Conservation (phyloP, 2,888 invertebrate genomes). For the Leptopilina myrica region DNA sequence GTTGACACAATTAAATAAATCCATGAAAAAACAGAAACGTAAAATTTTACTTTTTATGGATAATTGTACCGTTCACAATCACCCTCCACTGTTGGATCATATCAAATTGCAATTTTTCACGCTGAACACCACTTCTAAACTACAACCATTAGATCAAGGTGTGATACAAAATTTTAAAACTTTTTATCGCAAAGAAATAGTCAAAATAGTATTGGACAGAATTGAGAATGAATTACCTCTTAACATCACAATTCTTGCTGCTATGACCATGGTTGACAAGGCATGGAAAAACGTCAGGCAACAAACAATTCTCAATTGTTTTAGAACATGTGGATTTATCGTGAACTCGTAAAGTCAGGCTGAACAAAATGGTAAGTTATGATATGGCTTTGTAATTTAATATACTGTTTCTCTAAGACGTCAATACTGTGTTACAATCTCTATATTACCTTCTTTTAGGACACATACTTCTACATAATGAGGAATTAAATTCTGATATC, state of each 20-base stretch:
- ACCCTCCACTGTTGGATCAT: background rate
- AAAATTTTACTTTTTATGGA: conserved; percentile 41
- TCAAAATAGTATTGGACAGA: conserved; percentile 10
- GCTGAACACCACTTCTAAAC: conserved; percentile 41
- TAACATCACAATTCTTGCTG: background rate
- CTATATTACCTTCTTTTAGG: background rate
- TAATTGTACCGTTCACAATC: conserved; percentile 38
- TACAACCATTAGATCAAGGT: no score
- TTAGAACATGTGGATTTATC: conserved; percentile 1
- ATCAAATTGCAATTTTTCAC: conserved; percentile 40
- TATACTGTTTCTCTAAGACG: background rate
- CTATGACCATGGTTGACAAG: background rate
- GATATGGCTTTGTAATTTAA: background rate
- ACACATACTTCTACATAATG: background rate
- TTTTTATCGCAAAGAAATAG: conserved; percentile 42
- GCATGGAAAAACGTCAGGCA: background rate
- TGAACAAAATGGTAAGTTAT: background rate
- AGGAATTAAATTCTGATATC: background rate
- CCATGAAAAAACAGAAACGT: conserved; percentile 36
- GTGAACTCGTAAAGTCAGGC: background rate
- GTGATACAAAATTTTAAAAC: conserved; percentile 43
- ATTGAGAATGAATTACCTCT: background rate
- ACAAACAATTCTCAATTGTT: background rate
- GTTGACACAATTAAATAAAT: conserved; percentile 19
- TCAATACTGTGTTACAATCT: background rate